Conservation (phyloP, 2,113 vertebrate genomes). For the Perca fluviatilis region DNA sequence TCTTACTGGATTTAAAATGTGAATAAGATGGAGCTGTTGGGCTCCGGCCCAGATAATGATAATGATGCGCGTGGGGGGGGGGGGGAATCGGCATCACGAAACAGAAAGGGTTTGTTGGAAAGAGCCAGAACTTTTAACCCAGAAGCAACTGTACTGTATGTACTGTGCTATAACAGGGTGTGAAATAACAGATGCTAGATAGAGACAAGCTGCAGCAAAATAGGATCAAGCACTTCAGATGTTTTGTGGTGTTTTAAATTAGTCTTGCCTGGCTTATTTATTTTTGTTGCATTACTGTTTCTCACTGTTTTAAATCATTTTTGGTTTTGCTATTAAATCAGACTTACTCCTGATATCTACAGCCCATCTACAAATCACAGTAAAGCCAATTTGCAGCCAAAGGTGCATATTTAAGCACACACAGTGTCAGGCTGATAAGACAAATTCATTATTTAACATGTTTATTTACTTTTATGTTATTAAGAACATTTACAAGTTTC, state of each 20-base stretch:
- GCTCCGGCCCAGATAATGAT: conserved; percentile 43
- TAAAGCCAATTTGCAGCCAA: background rate
- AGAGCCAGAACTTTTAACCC: conserved; percentile 12
- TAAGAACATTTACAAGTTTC: background rate
- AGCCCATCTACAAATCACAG: background rate
- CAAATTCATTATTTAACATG: background rate
- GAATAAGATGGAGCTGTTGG: conserved; percentile 11
- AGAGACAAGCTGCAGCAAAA: background rate
- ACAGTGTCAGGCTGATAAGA: background rate
- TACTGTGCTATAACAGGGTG: background rate
- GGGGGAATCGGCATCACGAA: background rate
- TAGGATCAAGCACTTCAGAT: background rate
- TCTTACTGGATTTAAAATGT: conserved; percentile 24
- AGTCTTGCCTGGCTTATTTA: background rate
- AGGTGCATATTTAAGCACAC: background rate
- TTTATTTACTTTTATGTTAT: background rate
- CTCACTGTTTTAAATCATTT: background rate
- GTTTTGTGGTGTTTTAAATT: background rate
- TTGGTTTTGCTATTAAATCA: background rate
- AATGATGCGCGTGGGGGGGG: too few relatives aligned
- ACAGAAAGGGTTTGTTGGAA: background rate
- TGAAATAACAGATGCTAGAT: conserved; percentile 2
- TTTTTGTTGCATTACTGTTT: background rate
- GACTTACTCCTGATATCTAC: background rate
- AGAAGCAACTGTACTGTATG: background rate